Base-by-base conservation (phyloP, 2,797 vertebrate genomes). In the Trichosurus vulpecula region DNA sequence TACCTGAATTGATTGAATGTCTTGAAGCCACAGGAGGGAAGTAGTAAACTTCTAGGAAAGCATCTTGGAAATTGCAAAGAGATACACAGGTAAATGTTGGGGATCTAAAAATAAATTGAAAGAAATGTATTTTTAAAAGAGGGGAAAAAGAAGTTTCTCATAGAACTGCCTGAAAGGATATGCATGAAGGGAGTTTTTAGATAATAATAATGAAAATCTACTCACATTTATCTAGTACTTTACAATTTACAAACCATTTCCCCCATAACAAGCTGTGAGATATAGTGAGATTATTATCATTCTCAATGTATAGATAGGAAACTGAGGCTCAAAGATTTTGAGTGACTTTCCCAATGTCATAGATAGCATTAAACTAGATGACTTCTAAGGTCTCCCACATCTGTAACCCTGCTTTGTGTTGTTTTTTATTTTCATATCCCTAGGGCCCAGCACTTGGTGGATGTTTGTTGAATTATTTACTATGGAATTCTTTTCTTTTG, bases 251-350 rank as follows among this genome's bases (percentile, higher is more conserved):
- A n/a, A 74, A 47, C 6, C 25, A 92, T 57, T 10, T 95, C 35
- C 61, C 35, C 54, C 56, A 25, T 51, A 94, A 93, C 54, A 16
- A 91, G 27, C 25, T 8, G 0, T 12, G 2, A 95, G 13, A 74
- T 47, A 54, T 56, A 47, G 51, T 91, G 14, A 4, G 41, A 57
- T 55, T 51, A 51, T 53, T 61, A 95, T 81, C 93, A 54, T 47
- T 56, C 56, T 91, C 54, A 90, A 74, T 91, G 95, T 54, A 87
- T 10, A 92, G 91, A 94, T 95, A 52, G 54, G 14, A 95, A 87
- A 95, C 31, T 90, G 31, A 95, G 27, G 35, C 31, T 47, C 52
- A 94, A 27, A 95, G n/a, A 74, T 16, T 74, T n/a, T 95, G 61
- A 8, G 29, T 54, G 57, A 66, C 91, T 94, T 89, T 5, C 31